Base-by-base conservation (phyloP, 1,140 invertebrate genomes). In the Drosophila littoralis region DNA sequence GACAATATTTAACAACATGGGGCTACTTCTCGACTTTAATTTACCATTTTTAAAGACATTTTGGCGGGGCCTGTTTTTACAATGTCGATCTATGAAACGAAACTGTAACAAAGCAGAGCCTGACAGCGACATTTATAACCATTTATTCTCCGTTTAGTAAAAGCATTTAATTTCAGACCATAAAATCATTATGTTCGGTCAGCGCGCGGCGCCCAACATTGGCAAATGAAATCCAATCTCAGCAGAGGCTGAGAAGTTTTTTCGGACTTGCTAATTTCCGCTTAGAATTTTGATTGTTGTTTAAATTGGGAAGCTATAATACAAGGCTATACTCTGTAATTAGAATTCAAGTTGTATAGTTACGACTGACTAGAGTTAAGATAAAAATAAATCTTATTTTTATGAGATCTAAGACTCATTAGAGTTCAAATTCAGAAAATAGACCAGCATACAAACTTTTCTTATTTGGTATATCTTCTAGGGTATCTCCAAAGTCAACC, bases 201-300 rank as follows among this genome's bases (percentile, higher is more conserved):
- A 55, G 33, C 54, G 61, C 9, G 50, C 54, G 33, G 12, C 43
- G 10, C 36, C 65, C 55, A 58, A 8, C 50, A 69, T 73, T 73
- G 64, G 51, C 13, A 61, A 50, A 40, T 59, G 33, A 75, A 75
- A 70, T 57, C 43, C 66, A 75, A 71, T 51, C 67, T 57, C 32
- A 32, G 45, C 57, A 55, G 55, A 40, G 38, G 64, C 55, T 36
- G 12, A 64, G 35, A 36, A 7, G 43, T 61, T 58, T 51, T 67
- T 48, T 68, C 59, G 63, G 64, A 32, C 67, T 80, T 38, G 74
- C 51, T 78, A 89, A 75, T 89, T 89, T 89, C 84, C 84, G 84
- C 80, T 89, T 83, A 89, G 80, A 89, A 89, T 89, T 84, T 88
- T 74, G 74, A 90, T 89, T 89, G 74, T 59, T 59, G 84, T 85